A percentile compares a stretch with the other conserved stretches of the same genome.
Evolutionary conservation across 2,797 vertebrate genomes (phyloP).

Genomic region (Xyrichtys novacula): DNA sequence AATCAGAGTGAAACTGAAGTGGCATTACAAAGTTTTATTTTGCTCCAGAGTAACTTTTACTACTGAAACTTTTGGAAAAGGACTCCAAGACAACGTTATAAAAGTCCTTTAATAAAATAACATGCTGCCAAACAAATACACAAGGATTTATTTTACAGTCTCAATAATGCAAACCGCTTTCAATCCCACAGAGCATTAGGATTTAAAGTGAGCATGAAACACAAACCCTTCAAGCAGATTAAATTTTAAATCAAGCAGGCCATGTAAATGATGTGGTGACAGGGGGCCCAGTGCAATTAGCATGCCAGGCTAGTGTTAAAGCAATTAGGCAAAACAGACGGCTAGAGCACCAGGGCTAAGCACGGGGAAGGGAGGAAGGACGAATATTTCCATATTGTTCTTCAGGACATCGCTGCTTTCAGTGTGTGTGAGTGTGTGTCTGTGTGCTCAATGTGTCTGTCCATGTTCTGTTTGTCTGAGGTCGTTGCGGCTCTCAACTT

Average conservation of each 20-base stretch:
- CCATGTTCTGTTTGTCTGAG: slow-evolving; percentile 60
- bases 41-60: slow-evolving; percentile 43
- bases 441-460: slow-evolving; percentile 15
- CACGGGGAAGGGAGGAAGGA: slow-evolving; percentile 75
- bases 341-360: slow-evolving; percentile 80
- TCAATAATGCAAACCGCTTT: slow-evolving; percentile 73
- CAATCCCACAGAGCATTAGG: slow-evolving; percentile 85
- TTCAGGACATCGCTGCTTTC: slow-evolving; percentile 67
- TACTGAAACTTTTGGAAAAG: slow-evolving; percentile 30
- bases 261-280: slow-evolving; percentile 89
- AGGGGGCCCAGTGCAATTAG: slow-evolving; percentile 86
- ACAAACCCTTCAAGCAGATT: slow-evolving; percentile 89
- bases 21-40: slow-evolving; percentile 68
- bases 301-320: slow-evolving; percentile 86
- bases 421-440: slow-evolving; percentile 8
- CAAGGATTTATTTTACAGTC: slow-evolving; percentile 62
- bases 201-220: slow-evolving; percentile 90
- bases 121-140: slow-evolving; percentile 55
- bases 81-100: slow-evolving; percentile 11
- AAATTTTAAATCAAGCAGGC: slow-evolving; percentile 88
- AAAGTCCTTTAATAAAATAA: neutral
- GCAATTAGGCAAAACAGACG: slow-evolving; percentile 88
- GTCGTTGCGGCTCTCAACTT: slow-evolving; percentile 57
- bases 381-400: slow-evolving; percentile 83
- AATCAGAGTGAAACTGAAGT: slow-evolving; percentile 64